phyloP scores from a whole-genome alignment of 2,888 invertebrate genomes.

The Timema podura region DNA sequence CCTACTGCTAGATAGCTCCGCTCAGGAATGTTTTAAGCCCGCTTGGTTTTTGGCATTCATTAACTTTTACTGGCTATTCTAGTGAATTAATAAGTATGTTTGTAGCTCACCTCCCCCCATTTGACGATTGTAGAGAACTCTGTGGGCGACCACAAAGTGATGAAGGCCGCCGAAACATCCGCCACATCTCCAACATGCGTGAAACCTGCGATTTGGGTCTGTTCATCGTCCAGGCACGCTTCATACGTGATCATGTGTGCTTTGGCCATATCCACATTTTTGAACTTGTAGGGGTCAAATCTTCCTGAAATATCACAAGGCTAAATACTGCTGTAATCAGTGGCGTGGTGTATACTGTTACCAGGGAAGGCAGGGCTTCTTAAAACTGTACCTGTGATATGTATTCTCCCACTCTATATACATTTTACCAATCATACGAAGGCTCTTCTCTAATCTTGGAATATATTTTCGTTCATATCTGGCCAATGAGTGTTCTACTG shows the following conservation, averaged over 20 bases:
- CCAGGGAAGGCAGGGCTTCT: too few relatives aligned
- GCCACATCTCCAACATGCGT: slow-evolving; percentile 74
- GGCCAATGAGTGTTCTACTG: too few relatives aligned
- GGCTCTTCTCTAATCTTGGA: too few relatives aligned
- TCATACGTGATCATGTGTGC: slow-evolving; percentile 74
- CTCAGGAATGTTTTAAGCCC: background rate
- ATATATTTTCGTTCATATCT: too few relatives aligned
- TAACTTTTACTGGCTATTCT: background rate
- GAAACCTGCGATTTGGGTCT: slow-evolving; percentile 71
- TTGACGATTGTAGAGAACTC: slow-evolving; percentile 53
- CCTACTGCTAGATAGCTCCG: too few relatives aligned
- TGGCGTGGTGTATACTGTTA: too few relatives aligned
- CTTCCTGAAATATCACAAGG: too few relatives aligned
- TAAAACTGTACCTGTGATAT: too few relatives aligned
- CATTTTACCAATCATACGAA: too few relatives aligned
- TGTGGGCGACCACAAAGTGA: slow-evolving; percentile 72
- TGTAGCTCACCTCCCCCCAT: slow-evolving; percentile 74
- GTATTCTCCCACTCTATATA: too few relatives aligned
- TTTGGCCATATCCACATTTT: slow-evolving; percentile 73
- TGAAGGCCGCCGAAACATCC: slow-evolving; percentile 68
- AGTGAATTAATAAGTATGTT: slow-evolving; percentile 25
- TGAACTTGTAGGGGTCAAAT: slow-evolving; percentile 72
- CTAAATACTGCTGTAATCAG: too few relatives aligned
- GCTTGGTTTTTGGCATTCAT: background rate
- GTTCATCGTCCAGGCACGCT: slow-evolving; percentile 75